Evolutionary conservation across 2,888 invertebrate genomes (phyloP), one percentile per base, ranked within the genome.

Genomic region (Machimus rusticus): DNA sequence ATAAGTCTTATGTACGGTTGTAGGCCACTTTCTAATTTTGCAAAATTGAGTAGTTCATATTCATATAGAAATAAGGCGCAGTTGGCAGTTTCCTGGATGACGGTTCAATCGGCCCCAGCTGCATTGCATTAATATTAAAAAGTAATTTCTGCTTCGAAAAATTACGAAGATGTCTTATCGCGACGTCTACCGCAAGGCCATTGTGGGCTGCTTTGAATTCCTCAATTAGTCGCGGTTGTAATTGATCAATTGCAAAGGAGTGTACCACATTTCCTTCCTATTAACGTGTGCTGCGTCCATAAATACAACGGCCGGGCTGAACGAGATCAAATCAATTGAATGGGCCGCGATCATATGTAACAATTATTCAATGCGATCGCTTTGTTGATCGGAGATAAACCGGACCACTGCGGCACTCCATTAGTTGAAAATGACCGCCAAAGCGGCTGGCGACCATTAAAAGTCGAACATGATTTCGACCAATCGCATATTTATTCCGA

Each of bases 341-440:
- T 88, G 87, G 88, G 81, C 87, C 87, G 88, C 88, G 79, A 88
- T 88, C 88, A 88, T 88, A 88, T 88, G 88, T 88, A 87, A 88
- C 88, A 88, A 88, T 88, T 88, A 88, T 88, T 88, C 88, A 88
- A 85, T 87, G 74, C 87, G 87, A 88, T 87, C 88, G 87, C 88
- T 88, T 87, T 87, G 87, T 51, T 85, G 88, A 88, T 88, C 88
- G 78, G 74, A 87, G 88, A 88, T 88, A 88, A 88, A 86, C 46
- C 43, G 28, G 79, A 76, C 66, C 39, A 77, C 77, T 39, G 79
- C 23, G 43, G 79, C 43, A 46, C 79, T 79, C 79, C 79, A 79
- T 79, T 46, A 79, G 79, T 79, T 46, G 43, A 46, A 39, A 76
- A 76, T 76, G 76, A 76, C 76, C 76, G 76, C 39, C 76, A 76